These are phyloP conservation scores for Clinocottus analis DNA, from an alignment of 2,113 vertebrate species.

Conservation along the genomic window DNA sequence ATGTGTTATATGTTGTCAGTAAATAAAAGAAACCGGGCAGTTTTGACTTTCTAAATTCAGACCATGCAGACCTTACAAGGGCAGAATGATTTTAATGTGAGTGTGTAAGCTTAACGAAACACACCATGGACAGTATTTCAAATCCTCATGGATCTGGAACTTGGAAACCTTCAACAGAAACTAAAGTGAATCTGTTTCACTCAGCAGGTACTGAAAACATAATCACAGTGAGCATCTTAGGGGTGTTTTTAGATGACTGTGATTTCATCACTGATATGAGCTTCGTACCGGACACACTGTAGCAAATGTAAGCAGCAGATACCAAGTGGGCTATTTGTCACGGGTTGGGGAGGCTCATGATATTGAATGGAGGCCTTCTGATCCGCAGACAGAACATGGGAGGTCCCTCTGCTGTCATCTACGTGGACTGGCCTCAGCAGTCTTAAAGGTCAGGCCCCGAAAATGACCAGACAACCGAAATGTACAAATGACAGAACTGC, in stretches of 20 bases:
- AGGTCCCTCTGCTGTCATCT: slow-evolving; percentile 59
- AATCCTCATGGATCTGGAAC: slow-evolving; percentile 9
- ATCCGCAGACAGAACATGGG: slow-evolving; percentile 74
- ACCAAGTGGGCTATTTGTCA: slow-evolving; percentile 56
- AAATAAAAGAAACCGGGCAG: slow-evolving; percentile 68
- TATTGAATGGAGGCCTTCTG: slow-evolving; percentile 62
- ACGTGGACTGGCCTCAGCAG: slow-evolving; percentile 53
- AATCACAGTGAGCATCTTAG: not conserved
- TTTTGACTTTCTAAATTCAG: slow-evolving; percentile 52
- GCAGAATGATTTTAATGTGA: slow-evolving; percentile 14
- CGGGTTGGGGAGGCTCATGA: slow-evolving; percentile 33
- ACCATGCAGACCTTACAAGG: slow-evolving; percentile 62
- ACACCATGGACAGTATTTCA: not conserved
- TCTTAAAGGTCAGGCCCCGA: slow-evolving; percentile 68
- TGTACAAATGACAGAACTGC: slow-evolving; percentile 26
- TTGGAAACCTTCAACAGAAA: slow-evolving; percentile 18
- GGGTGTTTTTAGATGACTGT: slow-evolving; percentile 14
- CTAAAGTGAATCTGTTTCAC: not conserved
- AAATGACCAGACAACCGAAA: slow-evolving; percentile 36
- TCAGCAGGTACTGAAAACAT: not conserved
- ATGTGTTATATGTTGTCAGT: slow-evolving; percentile 68
- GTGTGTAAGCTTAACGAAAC: slow-evolving; percentile 14
- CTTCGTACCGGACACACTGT: slow-evolving; percentile 34
- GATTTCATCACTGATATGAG: slow-evolving; percentile 32
- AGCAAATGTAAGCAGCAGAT: slow-evolving; percentile 46